A percentile compares a stretch with the other conserved stretches of the same genome.
These are phyloP conservation scores for Megalurothrips usitatus DNA, from an alignment of 2,888 invertebrate species.

Conservation along the genomic window DNA sequence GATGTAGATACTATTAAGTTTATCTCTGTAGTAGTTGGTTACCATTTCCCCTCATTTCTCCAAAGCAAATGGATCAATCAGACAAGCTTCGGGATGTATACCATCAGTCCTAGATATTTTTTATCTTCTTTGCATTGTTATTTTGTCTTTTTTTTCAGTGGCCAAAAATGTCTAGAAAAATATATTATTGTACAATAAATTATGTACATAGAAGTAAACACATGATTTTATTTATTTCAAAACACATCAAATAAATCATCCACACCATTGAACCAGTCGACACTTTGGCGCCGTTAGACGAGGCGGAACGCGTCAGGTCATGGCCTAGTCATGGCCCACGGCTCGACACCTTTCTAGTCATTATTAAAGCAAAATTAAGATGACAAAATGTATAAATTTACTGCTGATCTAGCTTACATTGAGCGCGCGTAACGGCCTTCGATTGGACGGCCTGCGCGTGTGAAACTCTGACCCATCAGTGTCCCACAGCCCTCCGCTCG, in stretches of 20 bases:
- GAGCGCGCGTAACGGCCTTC: too few species aligned
- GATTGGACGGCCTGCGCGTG: too few species aligned
- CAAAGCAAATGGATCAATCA: not conserved
- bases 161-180: conserved; percentile 25
- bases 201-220: not conserved
- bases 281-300: too few species aligned
- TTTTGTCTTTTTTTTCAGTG: conserved; percentile 8
- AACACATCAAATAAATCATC: not conserved
- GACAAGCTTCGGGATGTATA: not conserved
- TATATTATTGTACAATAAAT: conserved; percentile 24
- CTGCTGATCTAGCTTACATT: too few species aligned
- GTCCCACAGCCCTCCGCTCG: not conserved
- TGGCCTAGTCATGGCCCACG: too few species aligned
- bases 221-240: not conserved
- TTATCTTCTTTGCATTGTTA: not conserved
- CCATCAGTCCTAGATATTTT: conserved; percentile 18
- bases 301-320: too few species aligned
- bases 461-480: not conserved
- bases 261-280: too few species aligned
- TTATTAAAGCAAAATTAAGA: too few species aligned
- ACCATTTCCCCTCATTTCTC: not conserved
- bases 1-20: not conserved
- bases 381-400: too few species aligned
- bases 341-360: too few species aligned
- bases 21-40: not conserved